A percentile compares a stretch with the other conserved stretches of the same genome.
Conservation (phyloP, 1,140 invertebrate species). For the Mamestra configurata region DNA sequence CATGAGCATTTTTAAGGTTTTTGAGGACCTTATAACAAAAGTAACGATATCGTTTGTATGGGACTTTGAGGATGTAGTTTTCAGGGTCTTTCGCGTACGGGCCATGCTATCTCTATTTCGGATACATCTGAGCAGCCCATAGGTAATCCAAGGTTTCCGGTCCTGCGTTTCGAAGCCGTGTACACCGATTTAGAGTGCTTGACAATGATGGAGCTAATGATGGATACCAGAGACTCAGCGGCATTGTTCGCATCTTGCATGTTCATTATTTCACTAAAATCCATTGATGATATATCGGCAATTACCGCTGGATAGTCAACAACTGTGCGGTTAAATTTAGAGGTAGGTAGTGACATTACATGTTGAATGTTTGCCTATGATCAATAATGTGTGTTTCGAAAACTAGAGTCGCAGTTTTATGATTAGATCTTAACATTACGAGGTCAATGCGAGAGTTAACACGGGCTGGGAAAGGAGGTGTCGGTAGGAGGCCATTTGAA, state of each 20-base stretch:
- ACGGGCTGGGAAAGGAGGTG: no score
- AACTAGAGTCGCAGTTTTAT: no score
- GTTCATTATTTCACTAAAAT: not conserved
- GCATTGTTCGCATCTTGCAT: not conserved
- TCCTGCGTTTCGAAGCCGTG: not conserved
- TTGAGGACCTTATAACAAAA: not conserved
- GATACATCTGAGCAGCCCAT: not conserved
- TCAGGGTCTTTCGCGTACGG: not conserved
- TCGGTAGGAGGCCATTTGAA: no score
- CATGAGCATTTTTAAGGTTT: not conserved
- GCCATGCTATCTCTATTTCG: not conserved
- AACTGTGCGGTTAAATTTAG: not conserved
- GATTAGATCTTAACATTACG: no score
- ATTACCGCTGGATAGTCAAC: not conserved
- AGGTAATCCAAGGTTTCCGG: not conserved
- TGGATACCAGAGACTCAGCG: not conserved
- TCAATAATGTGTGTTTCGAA: no score
- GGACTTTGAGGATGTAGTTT: not conserved
- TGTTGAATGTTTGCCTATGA: no score
- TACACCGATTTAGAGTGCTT: not conserved
- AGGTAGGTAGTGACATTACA: no score
- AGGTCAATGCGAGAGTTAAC: no score
- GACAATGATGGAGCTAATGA: not conserved
- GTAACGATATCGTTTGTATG: not conserved
- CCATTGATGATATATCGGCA: not conserved